A percentile compares a stretch with the other conserved stretches of the same genome.
phyloP scores from a whole-genome alignment of 2,888 invertebrate genomes.

The Zonitis immaculata region DNA sequence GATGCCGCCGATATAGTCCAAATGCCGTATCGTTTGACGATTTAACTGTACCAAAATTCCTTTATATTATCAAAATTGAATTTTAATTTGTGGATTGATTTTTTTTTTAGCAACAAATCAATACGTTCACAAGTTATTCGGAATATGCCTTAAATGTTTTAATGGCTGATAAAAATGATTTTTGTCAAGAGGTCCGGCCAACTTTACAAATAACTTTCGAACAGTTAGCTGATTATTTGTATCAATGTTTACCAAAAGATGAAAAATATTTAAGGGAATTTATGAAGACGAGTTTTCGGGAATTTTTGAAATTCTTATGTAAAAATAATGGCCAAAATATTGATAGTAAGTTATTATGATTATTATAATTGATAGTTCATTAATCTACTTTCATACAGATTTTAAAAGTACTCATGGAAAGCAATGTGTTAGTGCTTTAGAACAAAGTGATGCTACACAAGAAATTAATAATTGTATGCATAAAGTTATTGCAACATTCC shows the following conservation, averaged over 20 bases:
- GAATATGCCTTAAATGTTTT: background rate
- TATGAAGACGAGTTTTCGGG: background rate
- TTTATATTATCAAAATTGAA: background rate
- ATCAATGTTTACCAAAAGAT: background rate
- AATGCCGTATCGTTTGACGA: conserved; percentile 1
- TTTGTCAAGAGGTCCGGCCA: background rate
- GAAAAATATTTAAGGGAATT: background rate
- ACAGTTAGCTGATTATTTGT: background rate
- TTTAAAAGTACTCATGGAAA: conserved; percentile 11
- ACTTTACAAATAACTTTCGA: background rate
- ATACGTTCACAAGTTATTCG: background rate
- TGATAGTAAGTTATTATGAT: conserved; percentile 7
- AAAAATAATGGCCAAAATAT: conserved; percentile 5
- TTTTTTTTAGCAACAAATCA: background rate
- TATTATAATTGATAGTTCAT: no score
- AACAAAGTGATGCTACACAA: background rate
- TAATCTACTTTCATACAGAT: conserved; percentile 2
- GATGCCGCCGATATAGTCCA: background rate
- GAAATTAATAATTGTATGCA: conserved; percentile 9
- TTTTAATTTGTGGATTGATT: background rate
- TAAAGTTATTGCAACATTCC: conserved; percentile 6
- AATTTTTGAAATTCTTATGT: background rate
- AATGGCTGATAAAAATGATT: background rate
- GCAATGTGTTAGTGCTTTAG: conserved; percentile 3
- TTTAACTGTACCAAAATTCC: background rate